These are phyloP conservation scores for Pseudorhiza aurosa DNA, from an alignment of 30 jellyfish, hydroid and myxozoan genomes.

Conservation along the genomic window DNA sequence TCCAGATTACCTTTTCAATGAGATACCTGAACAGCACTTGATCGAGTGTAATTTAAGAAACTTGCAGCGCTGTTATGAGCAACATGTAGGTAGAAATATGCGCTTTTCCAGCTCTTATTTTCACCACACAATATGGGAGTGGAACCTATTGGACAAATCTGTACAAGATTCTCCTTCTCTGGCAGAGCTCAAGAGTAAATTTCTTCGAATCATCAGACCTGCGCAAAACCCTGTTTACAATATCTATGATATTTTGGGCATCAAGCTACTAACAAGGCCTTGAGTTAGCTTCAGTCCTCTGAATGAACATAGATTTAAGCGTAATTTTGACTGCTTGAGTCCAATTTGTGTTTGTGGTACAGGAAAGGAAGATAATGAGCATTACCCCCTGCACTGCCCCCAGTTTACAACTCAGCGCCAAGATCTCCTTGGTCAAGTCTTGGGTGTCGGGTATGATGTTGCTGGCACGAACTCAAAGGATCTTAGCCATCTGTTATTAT, in stretches of 20 bases:
- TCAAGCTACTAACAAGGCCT: conserved; percentile 31
- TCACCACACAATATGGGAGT: conserved; percentile 26
- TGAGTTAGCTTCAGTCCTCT: conserved; percentile 15
- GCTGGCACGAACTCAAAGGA: conserved; percentile 5
- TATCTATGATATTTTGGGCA: conserved; percentile 7
- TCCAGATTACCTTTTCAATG: conserved; percentile 37
- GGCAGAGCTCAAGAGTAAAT: conserved; percentile 16
- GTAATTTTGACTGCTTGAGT: conserved; percentile 26
- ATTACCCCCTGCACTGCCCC: conserved; percentile 37
- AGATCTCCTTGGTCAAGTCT: conserved; percentile 11
- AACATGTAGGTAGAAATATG: conserved; percentile 8
- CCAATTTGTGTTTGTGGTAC: conserved; percentile 25
- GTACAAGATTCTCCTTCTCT: conserved; percentile 26
- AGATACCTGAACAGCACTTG: conserved; percentile 27
- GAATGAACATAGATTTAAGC: conserved; percentile 15
- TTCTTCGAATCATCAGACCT: conserved; percentile 34
- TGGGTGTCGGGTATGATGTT: conserved; percentile 1
- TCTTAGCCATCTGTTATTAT: not conserved
- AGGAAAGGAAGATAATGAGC: conserved; percentile 27
- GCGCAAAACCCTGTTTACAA: conserved; percentile 26
- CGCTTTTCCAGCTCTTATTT: conserved; percentile 43
- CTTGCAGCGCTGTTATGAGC: conserved; percentile 28
- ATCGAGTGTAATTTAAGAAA: conserved; percentile 5
- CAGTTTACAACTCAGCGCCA: not conserved
- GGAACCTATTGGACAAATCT: conserved; percentile 35